Evolutionary conservation across 2,888 invertebrate genomes (phyloP), one percentile per base, ranked within the genome.

Genomic region (Hydrotaea cyrtoneurina): DNA sequence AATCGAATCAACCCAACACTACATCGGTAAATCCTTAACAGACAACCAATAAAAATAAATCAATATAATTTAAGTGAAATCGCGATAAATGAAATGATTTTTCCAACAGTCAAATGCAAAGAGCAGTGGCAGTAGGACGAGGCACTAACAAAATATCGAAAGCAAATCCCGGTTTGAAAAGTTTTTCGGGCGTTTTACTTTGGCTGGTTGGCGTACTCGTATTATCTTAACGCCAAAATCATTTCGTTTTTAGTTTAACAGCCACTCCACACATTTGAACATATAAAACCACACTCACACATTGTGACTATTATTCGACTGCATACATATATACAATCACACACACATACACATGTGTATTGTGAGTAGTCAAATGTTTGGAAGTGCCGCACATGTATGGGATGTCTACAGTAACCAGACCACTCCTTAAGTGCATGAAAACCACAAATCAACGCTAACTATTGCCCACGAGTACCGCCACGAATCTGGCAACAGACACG

Each of bases 381-480:
- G 15, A 26, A 19, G 26, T 15, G 23, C 26, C 26, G 4, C 69
- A 69, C 69, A 69, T 46, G 21, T 39, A 46, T 69, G 46, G 39
- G 17, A 10, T 64, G 64, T 31, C 23, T 69, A n/a, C 23, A 46
- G 39, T 46, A 43, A n/a, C 46, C 69, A 69, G 17, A 62, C 74
- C 59, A n/a, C 23, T 74, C 26, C 66, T 78, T 69, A 82, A 82
- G 82, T 74, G 74, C 50, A 78, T 59, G 78, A 82, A 74, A 82
- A 78, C 82, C 82, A 78, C 82, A 82, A 82, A 82, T 82, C 82
- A 82, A 74, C 82, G 82, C 50, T 69, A 59, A 74, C 78, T 59
- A 74, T 78, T 53, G 69, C 66, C 55, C 81, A 77, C 21, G 46
- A 78, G 77, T 78, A 78, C 36, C 73, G 57, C 17, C 69, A 46